Evolutionary conservation across 64 coral and sea anemone species (phyloP).

Genomic region (Stichodactyla helianthus): DNA sequence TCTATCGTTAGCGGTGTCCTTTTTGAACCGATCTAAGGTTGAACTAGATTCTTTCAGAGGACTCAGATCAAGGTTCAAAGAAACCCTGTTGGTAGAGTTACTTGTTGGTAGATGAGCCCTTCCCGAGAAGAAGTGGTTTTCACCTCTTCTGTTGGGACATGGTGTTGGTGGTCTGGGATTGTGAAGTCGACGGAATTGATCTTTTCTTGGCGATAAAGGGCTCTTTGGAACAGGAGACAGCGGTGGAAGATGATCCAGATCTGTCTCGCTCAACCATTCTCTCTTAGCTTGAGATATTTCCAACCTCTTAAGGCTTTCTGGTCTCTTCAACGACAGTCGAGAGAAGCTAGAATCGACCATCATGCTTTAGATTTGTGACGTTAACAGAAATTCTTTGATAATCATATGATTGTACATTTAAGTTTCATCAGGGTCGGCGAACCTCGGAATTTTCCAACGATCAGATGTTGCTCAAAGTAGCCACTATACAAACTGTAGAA

Average conservation of each 20-base stretch:
- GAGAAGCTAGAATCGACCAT: slow-evolving; percentile 6
- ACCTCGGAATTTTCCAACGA: not conserved
- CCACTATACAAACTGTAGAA: not conserved
- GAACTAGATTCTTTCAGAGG: not conserved
- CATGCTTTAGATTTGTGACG: not conserved
- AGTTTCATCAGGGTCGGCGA: not conserved
- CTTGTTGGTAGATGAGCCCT: not conserved
- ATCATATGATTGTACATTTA: not conserved
- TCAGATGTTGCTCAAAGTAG: not conserved
- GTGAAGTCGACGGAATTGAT: not conserved
- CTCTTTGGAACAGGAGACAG: not conserved
- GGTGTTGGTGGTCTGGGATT: slow-evolving; percentile 6
- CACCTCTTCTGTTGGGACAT: slow-evolving; percentile 5
- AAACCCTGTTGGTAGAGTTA: slow-evolving; percentile 1
- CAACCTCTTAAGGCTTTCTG: not conserved
- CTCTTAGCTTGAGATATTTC: not conserved
- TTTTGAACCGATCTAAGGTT: not conserved
- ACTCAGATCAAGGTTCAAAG: slow-evolving; percentile 21
- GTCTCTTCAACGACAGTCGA: not conserved
- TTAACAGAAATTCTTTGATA: not conserved
- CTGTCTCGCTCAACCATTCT: slow-evolving; percentile 6
- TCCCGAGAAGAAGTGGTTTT: not conserved
- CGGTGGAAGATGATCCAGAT: slow-evolving; percentile 7
- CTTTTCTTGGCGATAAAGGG: not conserved
- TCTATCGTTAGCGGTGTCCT: not conserved